These are phyloP conservation scores for Colostygia pectinataria DNA, from an alignment of 2,888 invertebrate genomes.

Conservation along the genomic window DNA sequence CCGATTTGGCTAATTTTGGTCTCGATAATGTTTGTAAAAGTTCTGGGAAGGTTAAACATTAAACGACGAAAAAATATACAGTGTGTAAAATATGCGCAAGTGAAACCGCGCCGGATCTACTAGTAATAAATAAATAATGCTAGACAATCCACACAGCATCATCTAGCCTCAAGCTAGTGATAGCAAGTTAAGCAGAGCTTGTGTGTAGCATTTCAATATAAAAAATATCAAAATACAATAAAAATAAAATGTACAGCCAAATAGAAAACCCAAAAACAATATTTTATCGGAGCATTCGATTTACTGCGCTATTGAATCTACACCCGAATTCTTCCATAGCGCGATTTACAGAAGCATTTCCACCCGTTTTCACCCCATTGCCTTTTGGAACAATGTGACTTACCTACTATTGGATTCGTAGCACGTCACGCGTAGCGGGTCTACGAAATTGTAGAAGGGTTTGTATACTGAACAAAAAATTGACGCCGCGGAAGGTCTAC, in stretches of 20 bases:
- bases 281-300: slow-evolving; percentile 8
- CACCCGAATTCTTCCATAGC: slow-evolving; percentile 9
- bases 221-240: neutral
- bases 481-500: neutral
- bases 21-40: no score
- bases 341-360: slow-evolving; percentile 15
- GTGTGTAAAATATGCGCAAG: no score
- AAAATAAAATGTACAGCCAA: neutral
- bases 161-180: neutral
- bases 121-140: neutral
- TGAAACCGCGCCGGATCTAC: no score
- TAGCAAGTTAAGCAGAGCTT: neutral
- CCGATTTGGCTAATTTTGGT: no score
- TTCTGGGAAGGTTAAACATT: no score
- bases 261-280: slow-evolving; percentile 6
- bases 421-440: slow-evolving; percentile 29
- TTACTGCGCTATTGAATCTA: slow-evolving; percentile 13
- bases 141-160: neutral
- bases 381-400: slow-evolving; percentile 8
- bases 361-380: slow-evolving; percentile 16
- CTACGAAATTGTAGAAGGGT: slow-evolving; percentile 16
- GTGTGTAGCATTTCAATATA: no score
- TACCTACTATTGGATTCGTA: slow-evolving; percentile 23
- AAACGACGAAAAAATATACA: no score
- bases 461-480: slow-evolving; percentile 6